Base-by-base conservation (phyloP, 2,888 invertebrate genomes). In the Polietes domitor region DNA sequence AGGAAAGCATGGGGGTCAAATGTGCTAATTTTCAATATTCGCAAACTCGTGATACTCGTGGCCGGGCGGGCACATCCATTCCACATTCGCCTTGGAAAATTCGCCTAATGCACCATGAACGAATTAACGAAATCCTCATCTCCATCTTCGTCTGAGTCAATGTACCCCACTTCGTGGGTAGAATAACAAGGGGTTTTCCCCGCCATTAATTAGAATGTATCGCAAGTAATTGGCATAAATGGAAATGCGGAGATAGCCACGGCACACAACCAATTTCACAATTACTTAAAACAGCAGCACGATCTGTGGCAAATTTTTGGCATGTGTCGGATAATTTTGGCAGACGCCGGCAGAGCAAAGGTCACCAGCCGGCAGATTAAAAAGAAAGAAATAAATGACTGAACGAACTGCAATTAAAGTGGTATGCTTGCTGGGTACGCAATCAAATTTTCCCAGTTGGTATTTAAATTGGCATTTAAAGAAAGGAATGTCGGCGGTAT, bases 1-100 rank as follows among this genome's bases (percentile, higher is more conserved):
- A 70, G 73, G 68, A 70, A 77, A 74, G 43, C 70, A 43, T 26
- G 24, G 71, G 76, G 79, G 76, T 79, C 72, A 79, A 55, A 76
- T 76, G 50, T 63, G 43, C 24, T 68, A 74, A 63, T 75, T 75
- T 53, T 75, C 43, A 74, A 78, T 74, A 77, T 77, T 77, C 58
- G 47, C n/a, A 28, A 68, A 21, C n/a, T 43, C 43, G 32, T 28
- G 17, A 61, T 28, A 55, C 15, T 17, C 26, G 37, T 63, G 32
- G 32, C 32, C 37, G 9, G 1, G 9, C 37, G 10, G 1, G 7
- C 9, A 37, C n/a, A 7, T 7, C 37, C 37, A 37, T 10, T 9
- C 63, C 41, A 43, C 43, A 68, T 41, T 65, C 65, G 65, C 24
- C 19, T 17, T 41, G 63, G 19, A 63, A 63, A 37, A 41, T 63